A percentile compares a stretch with the other conserved stretches of the same genome.
Evolutionary conservation across 1,140 invertebrate genomes (phyloP).

Genomic region (Drosophila nigromelanica): DNA sequence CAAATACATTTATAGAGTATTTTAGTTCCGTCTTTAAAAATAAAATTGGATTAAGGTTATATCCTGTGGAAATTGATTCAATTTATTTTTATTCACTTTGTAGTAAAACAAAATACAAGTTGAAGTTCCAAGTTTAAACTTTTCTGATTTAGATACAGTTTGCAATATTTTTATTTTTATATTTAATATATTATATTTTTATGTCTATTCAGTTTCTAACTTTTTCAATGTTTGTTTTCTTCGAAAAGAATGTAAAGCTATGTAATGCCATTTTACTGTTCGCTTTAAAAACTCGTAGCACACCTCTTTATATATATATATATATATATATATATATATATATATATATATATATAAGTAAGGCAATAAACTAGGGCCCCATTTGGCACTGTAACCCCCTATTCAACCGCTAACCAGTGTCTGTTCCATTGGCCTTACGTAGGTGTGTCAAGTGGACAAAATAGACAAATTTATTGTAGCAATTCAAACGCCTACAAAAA

Average conservation of each 20-base stretch:
- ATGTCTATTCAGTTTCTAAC: not conserved
- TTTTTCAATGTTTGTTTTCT: not conserved
- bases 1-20: not conserved
- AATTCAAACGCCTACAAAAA: conserved; percentile 45
- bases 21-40: no score
- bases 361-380: conserved; percentile 55
- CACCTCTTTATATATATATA: conserved; percentile 1
- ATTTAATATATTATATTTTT: no score
- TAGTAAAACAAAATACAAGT: no score
- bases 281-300: not conserved
- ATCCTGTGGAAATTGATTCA: not conserved
- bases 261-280: not conserved
- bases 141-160: not conserved
- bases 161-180: not conserved
- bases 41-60: not conserved
- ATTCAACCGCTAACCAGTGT: conserved; percentile 14
- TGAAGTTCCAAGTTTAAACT: no score
- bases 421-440: conserved; percentile 33
- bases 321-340: no score
- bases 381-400: conserved; percentile 24
- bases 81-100: no score
- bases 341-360: conserved; percentile 24
- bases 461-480: conserved; percentile 65
- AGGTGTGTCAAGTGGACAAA: conserved; percentile 74
- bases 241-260: not conserved